Evolutionary conservation across 2,888 invertebrate genomes (phyloP).

Genomic region (Cataglyphis rosenhaueri): DNA sequence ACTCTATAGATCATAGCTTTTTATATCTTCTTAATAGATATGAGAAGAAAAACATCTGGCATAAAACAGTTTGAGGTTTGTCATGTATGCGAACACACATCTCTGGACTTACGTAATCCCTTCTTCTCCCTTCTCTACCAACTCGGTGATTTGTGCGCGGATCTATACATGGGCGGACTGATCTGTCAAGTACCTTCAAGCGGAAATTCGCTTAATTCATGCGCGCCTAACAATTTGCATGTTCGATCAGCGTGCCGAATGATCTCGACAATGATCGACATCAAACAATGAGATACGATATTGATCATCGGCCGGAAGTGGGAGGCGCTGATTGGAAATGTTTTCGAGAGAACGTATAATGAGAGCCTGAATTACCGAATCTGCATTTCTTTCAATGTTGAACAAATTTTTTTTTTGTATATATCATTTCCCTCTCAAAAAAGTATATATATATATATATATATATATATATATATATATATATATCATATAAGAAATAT

Average conservation of each 20-base stretch:
- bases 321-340: slow-evolving; percentile 21
- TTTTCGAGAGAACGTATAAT: background rate
- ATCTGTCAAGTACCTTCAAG: slow-evolving; percentile 72
- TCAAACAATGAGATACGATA: slow-evolving; percentile 40
- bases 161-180: slow-evolving; percentile 54
- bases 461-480: too few relatives aligned
- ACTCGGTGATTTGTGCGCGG: slow-evolving; percentile 59
- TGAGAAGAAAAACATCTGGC: background rate
- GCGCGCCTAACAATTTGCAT: slow-evolving; percentile 68
- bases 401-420: background rate
- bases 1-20: background rate
- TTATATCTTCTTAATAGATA: background rate
- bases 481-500: too few relatives aligned
- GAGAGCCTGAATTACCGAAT: background rate
- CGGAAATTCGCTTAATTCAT: slow-evolving; percentile 66
- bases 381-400: background rate
- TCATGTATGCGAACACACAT: slow-evolving; percentile 49
- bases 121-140: slow-evolving; percentile 24
- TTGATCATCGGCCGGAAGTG: slow-evolving; percentile 49
- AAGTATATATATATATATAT: background rate
- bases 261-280: slow-evolving; percentile 21
- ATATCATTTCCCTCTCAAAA: background rate
- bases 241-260: slow-evolving; percentile 63
- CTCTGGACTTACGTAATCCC: slow-evolving; percentile 71
- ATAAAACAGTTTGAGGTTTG: slow-evolving; percentile 52